Evolutionary conservation across 2,888 invertebrate genomes (phyloP).

Genomic region (Eilema depressum): DNA sequence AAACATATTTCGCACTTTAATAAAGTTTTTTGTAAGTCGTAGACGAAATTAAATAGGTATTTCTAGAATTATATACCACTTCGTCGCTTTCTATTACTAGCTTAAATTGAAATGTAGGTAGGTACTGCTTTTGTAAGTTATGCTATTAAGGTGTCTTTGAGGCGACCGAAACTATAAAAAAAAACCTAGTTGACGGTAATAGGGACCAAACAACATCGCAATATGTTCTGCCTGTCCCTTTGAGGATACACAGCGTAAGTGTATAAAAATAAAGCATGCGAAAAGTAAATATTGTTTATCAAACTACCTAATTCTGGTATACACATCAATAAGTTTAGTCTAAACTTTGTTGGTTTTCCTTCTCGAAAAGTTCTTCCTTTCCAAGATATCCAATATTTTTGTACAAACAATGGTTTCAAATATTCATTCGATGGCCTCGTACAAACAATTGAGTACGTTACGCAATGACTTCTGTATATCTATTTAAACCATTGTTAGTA

Average conservation of each 20-base stretch:
- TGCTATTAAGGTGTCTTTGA: neutral
- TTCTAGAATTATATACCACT: neutral
- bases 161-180: neutral
- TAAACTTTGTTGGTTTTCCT: neutral
- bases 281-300: neutral
- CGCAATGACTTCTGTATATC: slow-evolving; percentile 35
- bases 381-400: slow-evolving; percentile 1
- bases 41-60: neutral
- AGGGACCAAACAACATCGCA: neutral
- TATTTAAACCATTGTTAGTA: slow-evolving; percentile 47
- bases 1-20: neutral
- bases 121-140: too few relatives aligned
- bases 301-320: neutral
- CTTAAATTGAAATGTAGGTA: neutral
- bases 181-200: neutral
- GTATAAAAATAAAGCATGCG: neutral
- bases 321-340: neutral
- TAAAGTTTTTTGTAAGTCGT: neutral
- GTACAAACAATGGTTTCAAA: slow-evolving; percentile 8
- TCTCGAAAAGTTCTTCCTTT: slow-evolving; percentile 1
- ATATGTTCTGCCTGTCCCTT: neutral
- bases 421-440: slow-evolving; percentile 10
- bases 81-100: neutral
- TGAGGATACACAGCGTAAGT: neutral
- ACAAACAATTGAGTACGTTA: slow-evolving; percentile 12